Evolutionary conservation across 2,113 vertebrate genomes (phyloP).

Genomic region (Sigmodon hispidus): DNA sequence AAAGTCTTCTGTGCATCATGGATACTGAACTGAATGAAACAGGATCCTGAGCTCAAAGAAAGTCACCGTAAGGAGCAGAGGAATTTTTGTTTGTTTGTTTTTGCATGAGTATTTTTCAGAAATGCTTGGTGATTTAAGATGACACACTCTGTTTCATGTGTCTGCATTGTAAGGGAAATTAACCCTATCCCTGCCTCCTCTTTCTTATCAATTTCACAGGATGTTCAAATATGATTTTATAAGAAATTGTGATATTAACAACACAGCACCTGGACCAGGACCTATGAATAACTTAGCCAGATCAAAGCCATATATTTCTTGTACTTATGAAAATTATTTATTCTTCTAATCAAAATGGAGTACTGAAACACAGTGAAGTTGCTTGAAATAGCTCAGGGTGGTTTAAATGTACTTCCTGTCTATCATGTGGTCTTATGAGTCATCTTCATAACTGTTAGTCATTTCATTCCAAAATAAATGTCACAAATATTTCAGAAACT

Average conservation of each 20-base stretch:
- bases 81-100: not conserved
- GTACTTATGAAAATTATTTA: not conserved
- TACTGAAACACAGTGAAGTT: not conserved
- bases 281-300: not conserved
- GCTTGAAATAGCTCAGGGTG: not conserved
- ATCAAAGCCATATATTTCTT: not conserved
- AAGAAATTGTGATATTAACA: not conserved
- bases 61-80: not conserved
- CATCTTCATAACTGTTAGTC: not conserved
- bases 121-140: not conserved
- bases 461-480: not conserved
- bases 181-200: not conserved
- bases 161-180: not conserved
- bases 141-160: not conserved
- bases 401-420: not conserved
- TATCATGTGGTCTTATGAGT: not conserved
- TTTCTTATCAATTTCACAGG: not conserved
- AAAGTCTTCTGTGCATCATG: not conserved
- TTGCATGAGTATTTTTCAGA: not conserved
- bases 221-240: not conserved
- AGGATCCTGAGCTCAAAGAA: not conserved
- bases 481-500: not conserved
- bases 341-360: not conserved
- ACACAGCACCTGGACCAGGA: not conserved
- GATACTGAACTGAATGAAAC: not conserved